A percentile compares a stretch with the other conserved stretches of the same genome.
These are phyloP conservation scores for Holacanthus passer DNA, from an alignment of 2,113 vertebrate genomes.

Conservation along the genomic window DNA sequence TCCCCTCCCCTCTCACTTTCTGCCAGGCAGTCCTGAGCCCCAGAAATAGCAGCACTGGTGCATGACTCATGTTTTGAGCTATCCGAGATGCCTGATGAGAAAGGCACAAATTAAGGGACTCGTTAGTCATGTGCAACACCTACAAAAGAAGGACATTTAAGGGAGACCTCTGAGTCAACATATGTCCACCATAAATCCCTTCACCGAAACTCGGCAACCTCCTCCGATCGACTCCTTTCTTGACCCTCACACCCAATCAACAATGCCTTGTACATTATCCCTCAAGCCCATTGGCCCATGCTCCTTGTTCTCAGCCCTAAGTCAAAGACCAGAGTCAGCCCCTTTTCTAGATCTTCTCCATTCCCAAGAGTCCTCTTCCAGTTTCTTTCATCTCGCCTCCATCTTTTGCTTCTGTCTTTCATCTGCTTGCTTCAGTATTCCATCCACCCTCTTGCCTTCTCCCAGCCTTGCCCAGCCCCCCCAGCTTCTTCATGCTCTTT, in stretches of 20 bases:
- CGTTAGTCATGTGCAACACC: slow-evolving; percentile 48
- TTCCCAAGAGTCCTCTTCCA: slow-evolving; percentile 50
- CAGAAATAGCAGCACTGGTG: slow-evolving; percentile 76
- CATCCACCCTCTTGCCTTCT: slow-evolving; percentile 29
- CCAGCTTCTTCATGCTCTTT: neutral
- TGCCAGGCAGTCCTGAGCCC: slow-evolving; percentile 61
- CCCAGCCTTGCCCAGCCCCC: slow-evolving; percentile 14
- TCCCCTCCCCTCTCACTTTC: slow-evolving; percentile 43
- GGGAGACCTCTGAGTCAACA: slow-evolving; percentile 1
- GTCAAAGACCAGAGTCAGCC: slow-evolving; percentile 23
- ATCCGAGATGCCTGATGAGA: slow-evolving; percentile 55
- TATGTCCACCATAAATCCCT: neutral
- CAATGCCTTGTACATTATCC: neutral
- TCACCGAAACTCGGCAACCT: neutral
- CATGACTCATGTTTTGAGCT: slow-evolving; percentile 75
- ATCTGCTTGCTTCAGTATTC: slow-evolving; percentile 54
- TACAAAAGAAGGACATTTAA: slow-evolving; percentile 9
- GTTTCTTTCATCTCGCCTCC: slow-evolving; percentile 57
- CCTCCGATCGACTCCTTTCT: slow-evolving; percentile 7
- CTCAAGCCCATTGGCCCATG: neutral
- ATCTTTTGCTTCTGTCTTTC: slow-evolving; percentile 55
- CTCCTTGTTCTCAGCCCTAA: slow-evolving; percentile 3
- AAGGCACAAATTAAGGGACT: slow-evolving; percentile 43
- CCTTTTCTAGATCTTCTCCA: slow-evolving; percentile 12
- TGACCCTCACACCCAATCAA: neutral